A percentile compares a stretch with the other conserved stretches of the same genome.
phyloP scores from a whole-genome alignment of 2,888 invertebrate species.

The Sycophila texana region DNA sequence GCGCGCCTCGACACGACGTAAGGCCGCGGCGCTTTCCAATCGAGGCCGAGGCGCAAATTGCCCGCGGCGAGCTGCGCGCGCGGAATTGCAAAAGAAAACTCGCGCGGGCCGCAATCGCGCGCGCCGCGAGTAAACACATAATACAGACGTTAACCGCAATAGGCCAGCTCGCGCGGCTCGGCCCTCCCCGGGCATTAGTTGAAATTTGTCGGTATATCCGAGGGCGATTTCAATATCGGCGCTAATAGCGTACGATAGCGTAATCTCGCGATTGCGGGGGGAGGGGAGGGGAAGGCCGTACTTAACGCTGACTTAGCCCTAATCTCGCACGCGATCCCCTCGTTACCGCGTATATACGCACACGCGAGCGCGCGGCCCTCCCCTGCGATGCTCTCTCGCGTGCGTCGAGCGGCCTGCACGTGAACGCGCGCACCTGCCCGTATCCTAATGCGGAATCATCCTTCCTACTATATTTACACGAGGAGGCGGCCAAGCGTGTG shows the following conservation, averaged over 20 bases:
- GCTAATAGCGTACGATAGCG: conserved; percentile 51
- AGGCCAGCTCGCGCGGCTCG: too few relatives aligned
- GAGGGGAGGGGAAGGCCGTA: conserved; percentile 60
- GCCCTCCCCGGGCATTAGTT: conserved; percentile 21
- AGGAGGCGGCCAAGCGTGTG: too few relatives aligned
- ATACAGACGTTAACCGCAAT: conserved; percentile 40
- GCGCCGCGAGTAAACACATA: conserved; percentile 9
- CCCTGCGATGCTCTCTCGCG: background rate
- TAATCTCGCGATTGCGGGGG: conserved; percentile 46
- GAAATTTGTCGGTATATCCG: conserved; percentile 40
- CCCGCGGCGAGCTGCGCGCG: background rate
- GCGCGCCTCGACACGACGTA: background rate
- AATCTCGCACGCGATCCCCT: conserved; percentile 60
- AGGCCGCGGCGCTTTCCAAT: background rate
- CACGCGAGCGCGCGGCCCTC: background rate
- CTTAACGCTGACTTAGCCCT: conserved; percentile 69
- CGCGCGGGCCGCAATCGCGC: background rate
- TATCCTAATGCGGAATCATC: too few relatives aligned
- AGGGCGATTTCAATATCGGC: conserved; percentile 62
- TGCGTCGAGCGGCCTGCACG: background rate
- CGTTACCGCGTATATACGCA: conserved; percentile 22
- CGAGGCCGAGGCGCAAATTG: conserved; percentile 5
- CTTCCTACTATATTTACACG: too few relatives aligned
- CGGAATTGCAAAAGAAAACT: conserved; percentile 25
- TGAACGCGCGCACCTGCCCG: too few relatives aligned